Evolutionary conservation across 2,888 invertebrate species (phyloP).

Genomic region (Margaritifera margaritifera): DNA sequence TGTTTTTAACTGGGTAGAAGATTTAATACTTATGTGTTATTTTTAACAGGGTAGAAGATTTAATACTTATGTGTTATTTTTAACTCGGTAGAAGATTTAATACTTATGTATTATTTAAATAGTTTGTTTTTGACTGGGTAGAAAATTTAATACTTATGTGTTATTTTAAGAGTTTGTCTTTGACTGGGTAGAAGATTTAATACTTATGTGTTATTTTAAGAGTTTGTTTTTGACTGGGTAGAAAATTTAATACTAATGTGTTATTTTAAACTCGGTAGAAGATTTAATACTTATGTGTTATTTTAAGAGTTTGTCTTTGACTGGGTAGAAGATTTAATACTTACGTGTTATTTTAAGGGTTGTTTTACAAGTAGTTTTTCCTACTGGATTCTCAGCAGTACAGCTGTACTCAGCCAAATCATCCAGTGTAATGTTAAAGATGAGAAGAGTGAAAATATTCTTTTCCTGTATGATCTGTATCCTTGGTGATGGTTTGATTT

Average conservation of each 20-base stretch:
- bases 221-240: slow-evolving; percentile 60
- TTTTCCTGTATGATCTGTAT: slow-evolving; percentile 56
- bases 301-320: slow-evolving; percentile 66
- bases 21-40: too few species aligned
- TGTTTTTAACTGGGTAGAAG: too few species aligned
- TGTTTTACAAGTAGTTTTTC: slow-evolving; percentile 73
- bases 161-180: too few species aligned
- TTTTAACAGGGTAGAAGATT: too few species aligned
- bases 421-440: slow-evolving; percentile 58
- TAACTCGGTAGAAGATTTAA: too few species aligned
- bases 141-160: slow-evolving; percentile 6
- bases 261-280: too few species aligned
- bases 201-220: slow-evolving; percentile 68
- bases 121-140: slow-evolving; percentile 60
- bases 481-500: slow-evolving; percentile 76
- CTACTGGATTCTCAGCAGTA: slow-evolving; percentile 88
- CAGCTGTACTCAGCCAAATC: slow-evolving; percentile 84
- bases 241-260: slow-evolving; percentile 3
- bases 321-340: slow-evolving; percentile 35
- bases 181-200: too few species aligned
- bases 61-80: too few species aligned
- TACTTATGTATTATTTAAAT: slow-evolving; percentile 29
- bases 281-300: slow-evolving; percentile 59
- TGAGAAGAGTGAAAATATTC: slow-evolving; percentile 56
- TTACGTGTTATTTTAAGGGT: slow-evolving; percentile 69